Conservation (phyloP, 2,888 invertebrate species). For the Ennomos quercinarius region DNA sequence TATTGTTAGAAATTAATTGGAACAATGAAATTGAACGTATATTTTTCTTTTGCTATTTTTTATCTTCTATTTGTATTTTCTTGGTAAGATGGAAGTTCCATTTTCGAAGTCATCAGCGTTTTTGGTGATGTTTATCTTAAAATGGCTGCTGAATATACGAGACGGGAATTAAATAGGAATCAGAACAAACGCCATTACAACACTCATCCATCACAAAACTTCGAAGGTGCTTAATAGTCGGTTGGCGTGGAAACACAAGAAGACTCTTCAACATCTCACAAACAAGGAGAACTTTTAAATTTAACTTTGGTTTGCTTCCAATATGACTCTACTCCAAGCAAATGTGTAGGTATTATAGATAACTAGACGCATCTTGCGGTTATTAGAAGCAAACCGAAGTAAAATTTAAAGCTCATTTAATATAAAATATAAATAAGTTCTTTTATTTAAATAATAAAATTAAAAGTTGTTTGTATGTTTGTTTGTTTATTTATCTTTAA, state of each 20-base stretch:
- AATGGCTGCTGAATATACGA: conserved; percentile 61
- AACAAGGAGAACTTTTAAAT: conserved; percentile 9
- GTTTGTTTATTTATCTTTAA: too few relatives aligned
- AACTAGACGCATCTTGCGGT: too few relatives aligned
- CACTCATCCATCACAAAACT: conserved; percentile 72
- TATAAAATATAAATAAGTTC: too few relatives aligned
- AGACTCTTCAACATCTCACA: conserved; percentile 19
- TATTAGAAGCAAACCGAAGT: too few relatives aligned
- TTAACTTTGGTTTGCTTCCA: neutral
- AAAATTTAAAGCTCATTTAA: too few relatives aligned
- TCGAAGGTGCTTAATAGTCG: conserved; percentile 45
- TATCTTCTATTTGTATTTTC: too few relatives aligned
- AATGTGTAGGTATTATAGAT: too few relatives aligned
- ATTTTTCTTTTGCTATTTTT: conserved; percentile 12
- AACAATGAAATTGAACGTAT: conserved; percentile 32
- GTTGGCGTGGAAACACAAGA: conserved; percentile 48
- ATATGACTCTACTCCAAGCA: too few relatives aligned
- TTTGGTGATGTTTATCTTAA: conserved; percentile 34
- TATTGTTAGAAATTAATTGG: conserved; percentile 44
- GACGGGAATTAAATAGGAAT: conserved; percentile 68
- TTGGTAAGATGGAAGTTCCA: neutral
- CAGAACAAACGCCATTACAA: conserved; percentile 73
- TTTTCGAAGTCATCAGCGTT: neutral
- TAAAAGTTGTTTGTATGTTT: too few relatives aligned
- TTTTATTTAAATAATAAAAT: too few relatives aligned